Evolutionary conservation across 2,888 invertebrate species (phyloP).

Genomic region (Drosophila niveifrons): DNA sequence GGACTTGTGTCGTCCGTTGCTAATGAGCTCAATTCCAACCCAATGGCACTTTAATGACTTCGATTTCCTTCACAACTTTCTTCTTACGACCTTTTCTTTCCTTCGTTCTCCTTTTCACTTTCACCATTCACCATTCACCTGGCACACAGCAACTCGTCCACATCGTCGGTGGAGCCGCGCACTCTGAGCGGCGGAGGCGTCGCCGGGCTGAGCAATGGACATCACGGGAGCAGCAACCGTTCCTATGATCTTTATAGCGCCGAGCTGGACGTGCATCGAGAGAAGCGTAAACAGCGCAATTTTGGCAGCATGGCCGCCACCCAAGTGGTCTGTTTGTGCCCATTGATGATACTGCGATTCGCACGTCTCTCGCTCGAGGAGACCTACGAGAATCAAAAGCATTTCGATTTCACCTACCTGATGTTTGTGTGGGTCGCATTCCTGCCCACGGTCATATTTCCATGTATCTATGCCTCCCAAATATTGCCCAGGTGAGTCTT

Average conservation of each 20-base stretch:
- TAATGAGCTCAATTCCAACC: slow-evolving; percentile 62
- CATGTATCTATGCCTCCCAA: slow-evolving; percentile 88
- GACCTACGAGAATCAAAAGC: slow-evolving; percentile 89
- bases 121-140: neutral
- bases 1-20: slow-evolving; percentile 34
- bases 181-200: slow-evolving; percentile 75
- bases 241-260: slow-evolving; percentile 87
- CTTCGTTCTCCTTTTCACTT: slow-evolving; percentile 24
- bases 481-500: slow-evolving; percentile 87
- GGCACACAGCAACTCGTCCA: slow-evolving; percentile 81
- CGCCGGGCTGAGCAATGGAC: slow-evolving; percentile 66
- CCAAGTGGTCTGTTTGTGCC: slow-evolving; percentile 89
- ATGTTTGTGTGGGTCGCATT: slow-evolving; percentile 91
- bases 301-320: slow-evolving; percentile 89
- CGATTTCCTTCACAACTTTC: slow-evolving; percentile 45
- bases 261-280: slow-evolving; percentile 87
- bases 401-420: slow-evolving; percentile 89
- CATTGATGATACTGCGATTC: slow-evolving; percentile 88
- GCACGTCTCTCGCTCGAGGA: slow-evolving; percentile 89
- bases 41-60: slow-evolving; percentile 60
- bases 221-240: slow-evolving; percentile 61
- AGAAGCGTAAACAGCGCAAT: slow-evolving; percentile 89
- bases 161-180: slow-evolving; percentile 78
- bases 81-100: slow-evolving; percentile 13
- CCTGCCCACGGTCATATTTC: slow-evolving; percentile 89